Evolutionary conservation across 2,888 invertebrate genomes (phyloP).

Genomic region (Gerris lacustris): DNA sequence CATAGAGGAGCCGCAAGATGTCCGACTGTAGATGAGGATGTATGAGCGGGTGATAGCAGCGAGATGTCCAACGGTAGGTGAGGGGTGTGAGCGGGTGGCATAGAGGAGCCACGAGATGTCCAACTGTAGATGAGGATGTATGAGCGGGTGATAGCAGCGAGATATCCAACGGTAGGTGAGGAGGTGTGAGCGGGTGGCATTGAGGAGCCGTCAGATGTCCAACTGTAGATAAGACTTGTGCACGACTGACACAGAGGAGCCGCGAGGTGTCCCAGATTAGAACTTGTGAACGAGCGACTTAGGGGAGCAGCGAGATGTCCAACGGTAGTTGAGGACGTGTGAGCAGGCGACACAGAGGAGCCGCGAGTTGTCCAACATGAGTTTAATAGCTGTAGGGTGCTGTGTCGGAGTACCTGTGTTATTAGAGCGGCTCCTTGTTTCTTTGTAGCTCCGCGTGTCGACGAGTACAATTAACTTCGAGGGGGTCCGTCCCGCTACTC

Average conservation of each 20-base stretch:
- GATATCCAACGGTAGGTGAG: constrained; percentile 6
- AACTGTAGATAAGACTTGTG: background rate
- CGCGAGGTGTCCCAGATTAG: no score
- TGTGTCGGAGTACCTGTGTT: background rate
- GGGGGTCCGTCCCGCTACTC: no score
- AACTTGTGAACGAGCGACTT: no score
- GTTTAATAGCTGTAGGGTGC: background rate
- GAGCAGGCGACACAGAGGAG: constrained; percentile 15
- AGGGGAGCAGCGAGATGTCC: constrained; percentile 12
- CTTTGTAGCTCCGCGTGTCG: no score
- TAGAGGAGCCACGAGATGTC: constrained; percentile 7
- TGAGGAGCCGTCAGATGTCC: constrained; percentile 6
- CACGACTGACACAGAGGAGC: no score
- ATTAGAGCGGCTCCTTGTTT: no score
- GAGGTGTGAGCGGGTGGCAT: background rate
- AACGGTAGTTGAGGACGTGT: constrained; percentile 20
- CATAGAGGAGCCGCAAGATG: constrained; percentile 6
- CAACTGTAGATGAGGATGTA: background rate
- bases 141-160: constrained; percentile 2
- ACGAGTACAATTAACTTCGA: no score
- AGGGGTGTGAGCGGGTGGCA: background rate
- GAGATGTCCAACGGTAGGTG: constrained; percentile 7
- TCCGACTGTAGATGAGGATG: background rate
- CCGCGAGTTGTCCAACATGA: constrained; percentile 11
- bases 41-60: background rate